Base-by-base conservation (phyloP, 2,888 invertebrate species). In the Helobdella robusta region DNA sequence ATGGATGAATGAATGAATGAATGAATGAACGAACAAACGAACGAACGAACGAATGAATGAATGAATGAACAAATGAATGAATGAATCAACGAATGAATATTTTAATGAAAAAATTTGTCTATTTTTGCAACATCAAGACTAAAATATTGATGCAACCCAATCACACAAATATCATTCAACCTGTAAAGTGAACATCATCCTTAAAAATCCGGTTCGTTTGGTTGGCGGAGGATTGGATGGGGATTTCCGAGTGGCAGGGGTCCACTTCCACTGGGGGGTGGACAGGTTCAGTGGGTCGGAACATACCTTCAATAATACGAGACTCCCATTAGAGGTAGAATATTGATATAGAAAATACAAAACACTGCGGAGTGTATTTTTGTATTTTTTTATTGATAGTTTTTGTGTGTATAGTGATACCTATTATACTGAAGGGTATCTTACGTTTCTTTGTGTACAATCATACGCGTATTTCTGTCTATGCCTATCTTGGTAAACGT, bases 241-340 rank as follows among this genome's bases (percentile, higher is more conserved):
- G 20, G 52, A 25, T 25, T 64, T 52, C 32, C 34, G 15, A 18
- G 59, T 64, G 25, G 30, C 20, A 28, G 64, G 64, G 30, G 58
- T 30, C 28, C 64, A 64, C 28, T 64, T 64, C 32, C 64, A 64
- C 40, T 64, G 64, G 64, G 64, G 64, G 8, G 20, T 20, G 15
- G 30, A 35, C 30, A 36, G 58, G 28, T 36, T 30, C 25, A 52
- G 34, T 6, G 64, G 64, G 15, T 64, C 64, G 3, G 64, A 64
- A 20, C 64, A 64, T 59, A 40, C 52, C 30, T 36, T 64, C 58
- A 40, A 64, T 20, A 58, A 58, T 44, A 23, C 36, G 30, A n/a
- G 52, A 18, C 58, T 40, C 34, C 64, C 64, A 23, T 52, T 64
- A 32, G 64, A 64, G 64, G 64, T 64, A 32, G 18, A 2, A 23